Base-by-base conservation (phyloP, 2,113 vertebrate species). In the Lipophrys pholis region DNA sequence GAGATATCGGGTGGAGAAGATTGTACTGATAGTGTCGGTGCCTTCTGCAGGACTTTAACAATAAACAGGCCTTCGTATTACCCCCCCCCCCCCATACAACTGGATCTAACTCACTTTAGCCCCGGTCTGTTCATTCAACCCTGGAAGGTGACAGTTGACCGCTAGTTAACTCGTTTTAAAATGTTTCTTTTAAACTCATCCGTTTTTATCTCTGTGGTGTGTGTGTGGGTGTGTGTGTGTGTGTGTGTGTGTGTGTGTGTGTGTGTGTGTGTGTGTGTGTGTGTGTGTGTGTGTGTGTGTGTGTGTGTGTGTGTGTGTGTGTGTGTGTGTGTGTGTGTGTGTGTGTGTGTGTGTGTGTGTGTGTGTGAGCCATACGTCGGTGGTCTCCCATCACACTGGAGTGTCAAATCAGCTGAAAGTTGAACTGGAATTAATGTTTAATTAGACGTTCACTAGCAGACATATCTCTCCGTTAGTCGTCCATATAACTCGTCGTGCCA, bases 401-500 rank as follows among this genome's bases (percentile, higher is more conserved):
- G 58, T 67, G 80, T 85, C 74, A 84, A 76, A 76, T 60, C 15
- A 76, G 16, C 54, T 63, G 46, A 30, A 58, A 54, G 64, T 58
- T 73, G 11, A 58, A 74, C 81, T 86, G 81, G 78, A 83, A 84
- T 43, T 50, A 52, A 56, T 57, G 39, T n/a, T 67, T 40, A 48
- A 64, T 63, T 58, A n/a, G 51, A 56, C 2, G 17, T 38, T 38
- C 21, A 30, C 21, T 30, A 30, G 21, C 21, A 30, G 21, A 30
- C 21, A 4, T 30, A 30, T 30, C 21, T 30, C 21, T 14, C 6
- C 9, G 64, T 6, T 11, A 61, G 11, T 78, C 59, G 61, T 59
- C 11, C 65, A 8, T 49, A 6, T 36, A 40, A 55, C 39, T 21
- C 14, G 86, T 21, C 14, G 86, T 86, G 87, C 85, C 86, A 90